These are phyloP conservation scores for Pseudonaja textilis DNA, from an alignment of 2,113 vertebrate genomes.

Conservation along the genomic window DNA sequence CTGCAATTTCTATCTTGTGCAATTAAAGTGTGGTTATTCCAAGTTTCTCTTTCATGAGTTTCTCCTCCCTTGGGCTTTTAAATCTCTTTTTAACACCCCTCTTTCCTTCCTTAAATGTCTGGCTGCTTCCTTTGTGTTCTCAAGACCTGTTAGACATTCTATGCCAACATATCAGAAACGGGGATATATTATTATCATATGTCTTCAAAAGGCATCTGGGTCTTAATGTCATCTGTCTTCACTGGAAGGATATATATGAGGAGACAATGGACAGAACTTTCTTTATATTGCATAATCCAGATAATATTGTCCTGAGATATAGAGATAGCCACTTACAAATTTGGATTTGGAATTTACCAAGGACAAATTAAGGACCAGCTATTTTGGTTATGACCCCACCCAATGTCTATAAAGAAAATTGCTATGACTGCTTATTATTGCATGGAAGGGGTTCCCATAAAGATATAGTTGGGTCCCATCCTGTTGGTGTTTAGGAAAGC, in stretches of 20 bases:
- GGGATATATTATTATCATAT: not conserved
- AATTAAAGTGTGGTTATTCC: not conserved
- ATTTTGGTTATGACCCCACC: not conserved
- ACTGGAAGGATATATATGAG: not conserved
- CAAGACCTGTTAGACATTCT: not conserved
- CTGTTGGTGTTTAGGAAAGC: not conserved
- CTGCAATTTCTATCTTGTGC: not conserved
- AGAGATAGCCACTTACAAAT: not conserved
- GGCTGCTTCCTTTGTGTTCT: not conserved
- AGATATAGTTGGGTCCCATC: not conserved
- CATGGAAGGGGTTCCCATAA: not conserved
- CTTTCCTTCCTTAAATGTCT: not conserved
- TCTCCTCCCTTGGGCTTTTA: not conserved
- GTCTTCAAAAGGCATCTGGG: not conserved
- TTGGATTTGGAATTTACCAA: not conserved
- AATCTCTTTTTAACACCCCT: not conserved
- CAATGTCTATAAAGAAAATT: not conserved
- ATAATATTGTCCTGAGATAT: not conserved
- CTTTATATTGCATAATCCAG: not conserved
- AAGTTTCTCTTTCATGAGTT: not conserved
- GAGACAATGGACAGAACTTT: not conserved
- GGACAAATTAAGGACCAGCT: not conserved
- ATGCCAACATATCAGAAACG: not conserved
- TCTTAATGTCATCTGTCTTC: not conserved
- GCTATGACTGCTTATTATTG: not conserved